Conservation (phyloP, 2,888 invertebrate species). For the Ochropleura plecta region DNA sequence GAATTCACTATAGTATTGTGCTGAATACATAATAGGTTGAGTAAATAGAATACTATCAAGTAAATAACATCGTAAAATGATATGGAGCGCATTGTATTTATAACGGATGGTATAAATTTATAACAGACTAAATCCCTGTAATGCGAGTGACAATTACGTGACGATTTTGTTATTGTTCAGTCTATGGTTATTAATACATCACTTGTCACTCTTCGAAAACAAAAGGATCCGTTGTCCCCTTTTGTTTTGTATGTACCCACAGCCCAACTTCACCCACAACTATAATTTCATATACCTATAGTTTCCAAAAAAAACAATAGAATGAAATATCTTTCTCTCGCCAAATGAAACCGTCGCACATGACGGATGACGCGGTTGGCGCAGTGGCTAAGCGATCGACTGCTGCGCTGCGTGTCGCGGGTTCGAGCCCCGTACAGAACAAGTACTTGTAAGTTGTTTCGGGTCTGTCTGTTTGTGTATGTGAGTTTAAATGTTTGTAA, state of each 20-base stretch:
- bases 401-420: no score
- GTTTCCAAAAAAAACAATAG: not conserved
- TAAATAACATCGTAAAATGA: constrained; percentile 52
- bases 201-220: not conserved
- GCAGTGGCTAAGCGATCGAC: no score
- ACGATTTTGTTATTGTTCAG: constrained; percentile 8
- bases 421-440: no score
- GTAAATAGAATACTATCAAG: constrained; percentile 30
- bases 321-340: no score
- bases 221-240: not conserved
- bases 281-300: no score
- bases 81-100: constrained; percentile 30
- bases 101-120: constrained; percentile 22
- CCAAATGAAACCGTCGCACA: no score
- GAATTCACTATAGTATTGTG: constrained; percentile 36
- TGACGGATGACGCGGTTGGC: no score
- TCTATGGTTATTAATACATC: not conserved
- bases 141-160: constrained; percentile 26
- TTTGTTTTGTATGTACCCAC: not conserved
- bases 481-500: no score
- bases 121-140: constrained; percentile 38
- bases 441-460: no score
- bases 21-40: constrained; percentile 32
- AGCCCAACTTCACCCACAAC: no score
- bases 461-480: no score